Percentiles rank a stretch among this genome's conserved stretches.
Evolutionary conservation across 2,797 vertebrate genomes (phyloP).

Genomic region (Ptychadena robeensis): DNA sequence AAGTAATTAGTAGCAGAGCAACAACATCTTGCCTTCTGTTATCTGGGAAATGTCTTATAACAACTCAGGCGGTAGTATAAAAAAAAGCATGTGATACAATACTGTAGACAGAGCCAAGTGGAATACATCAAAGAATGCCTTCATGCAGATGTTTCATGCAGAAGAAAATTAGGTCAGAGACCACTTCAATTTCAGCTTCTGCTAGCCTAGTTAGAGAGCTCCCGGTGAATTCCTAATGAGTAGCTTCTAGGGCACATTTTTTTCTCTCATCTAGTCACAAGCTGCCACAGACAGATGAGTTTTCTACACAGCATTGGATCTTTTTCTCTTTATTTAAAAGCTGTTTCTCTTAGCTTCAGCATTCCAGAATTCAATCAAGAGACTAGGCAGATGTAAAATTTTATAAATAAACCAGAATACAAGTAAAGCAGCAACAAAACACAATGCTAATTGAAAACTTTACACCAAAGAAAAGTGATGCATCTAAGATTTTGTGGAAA

Average conservation of each 20-base stretch:
- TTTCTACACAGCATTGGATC: constrained; percentile 76
- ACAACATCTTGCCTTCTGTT: constrained; percentile 82
- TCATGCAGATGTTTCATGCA: constrained; percentile 86
- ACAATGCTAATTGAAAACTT: neutral
- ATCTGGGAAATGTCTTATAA: constrained; percentile 81
- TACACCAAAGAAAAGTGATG: constrained; percentile 12
- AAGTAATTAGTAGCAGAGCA: constrained; percentile 81
- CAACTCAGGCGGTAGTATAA: constrained; percentile 74
- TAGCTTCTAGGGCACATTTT: constrained; percentile 85
- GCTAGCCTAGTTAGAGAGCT: constrained; percentile 85
- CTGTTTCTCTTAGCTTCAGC: constrained; percentile 73
- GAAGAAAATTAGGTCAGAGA: constrained; percentile 88
- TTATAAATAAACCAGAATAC: constrained; percentile 61
- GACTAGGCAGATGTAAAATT: constrained; percentile 65
- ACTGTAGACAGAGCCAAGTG: constrained; percentile 83
- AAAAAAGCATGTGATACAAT: constrained; percentile 81
- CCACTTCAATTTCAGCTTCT: constrained; percentile 87
- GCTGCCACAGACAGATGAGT: constrained; percentile 81
- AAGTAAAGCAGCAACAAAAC: constrained; percentile 19
- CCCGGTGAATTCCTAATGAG: constrained; percentile 86
- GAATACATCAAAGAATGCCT: constrained; percentile 86
- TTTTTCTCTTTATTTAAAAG: constrained; percentile 79
- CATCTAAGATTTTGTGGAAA: neutral
- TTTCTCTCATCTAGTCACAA: constrained; percentile 83
- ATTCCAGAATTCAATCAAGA: constrained; percentile 71